Conservation (phyloP, 2,113 vertebrate genomes). For the Gasterosteus aculeatus region DNA sequence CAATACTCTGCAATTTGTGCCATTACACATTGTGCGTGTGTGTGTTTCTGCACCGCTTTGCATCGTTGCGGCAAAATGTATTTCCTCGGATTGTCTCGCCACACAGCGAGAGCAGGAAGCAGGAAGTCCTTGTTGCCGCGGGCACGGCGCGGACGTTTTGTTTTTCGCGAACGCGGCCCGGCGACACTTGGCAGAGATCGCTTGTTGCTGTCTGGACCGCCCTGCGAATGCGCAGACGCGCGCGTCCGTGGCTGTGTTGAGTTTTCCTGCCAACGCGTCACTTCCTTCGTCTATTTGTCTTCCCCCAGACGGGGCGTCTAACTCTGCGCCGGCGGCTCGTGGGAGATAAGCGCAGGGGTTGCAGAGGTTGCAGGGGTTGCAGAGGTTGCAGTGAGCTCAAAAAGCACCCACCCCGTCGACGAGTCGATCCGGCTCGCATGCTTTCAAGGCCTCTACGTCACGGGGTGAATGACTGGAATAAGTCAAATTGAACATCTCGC, state of each 20-base stretch:
- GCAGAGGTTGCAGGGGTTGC: too few relatives aligned
- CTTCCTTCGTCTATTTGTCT: slow-evolving; percentile 74
- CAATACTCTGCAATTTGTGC: not conserved
- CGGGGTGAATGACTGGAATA: slow-evolving; percentile 14
- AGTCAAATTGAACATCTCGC: slow-evolving; percentile 17
- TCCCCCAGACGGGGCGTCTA: slow-evolving; percentile 53
- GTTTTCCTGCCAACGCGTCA: slow-evolving; percentile 67
- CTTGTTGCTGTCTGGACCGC: slow-evolving; percentile 57
- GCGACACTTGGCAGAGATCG: slow-evolving; percentile 65
- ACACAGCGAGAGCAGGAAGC: slow-evolving; percentile 61
- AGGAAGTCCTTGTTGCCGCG: slow-evolving; percentile 72
- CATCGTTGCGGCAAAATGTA: slow-evolving; percentile 47
- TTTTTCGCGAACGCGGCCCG: slow-evolving; percentile 60
- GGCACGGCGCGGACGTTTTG: slow-evolving; percentile 51
- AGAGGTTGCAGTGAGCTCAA: slow-evolving; percentile 22
- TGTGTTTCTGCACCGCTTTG: slow-evolving; percentile 46
- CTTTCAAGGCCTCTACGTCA: slow-evolving; percentile 38
- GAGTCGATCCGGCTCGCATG: slow-evolving; percentile 21
- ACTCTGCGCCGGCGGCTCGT: slow-evolving; percentile 53
- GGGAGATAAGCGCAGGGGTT: slow-evolving; percentile 52
- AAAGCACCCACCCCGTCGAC: slow-evolving; percentile 49
- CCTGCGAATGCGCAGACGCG: slow-evolving; percentile 55
- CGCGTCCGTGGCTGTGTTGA: slow-evolving; percentile 21
- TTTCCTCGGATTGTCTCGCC: slow-evolving; percentile 78
- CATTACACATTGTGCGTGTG: slow-evolving; percentile 12